Base-by-base conservation (phyloP, 2,888 invertebrate genomes). In the Lymantria dispar region DNA sequence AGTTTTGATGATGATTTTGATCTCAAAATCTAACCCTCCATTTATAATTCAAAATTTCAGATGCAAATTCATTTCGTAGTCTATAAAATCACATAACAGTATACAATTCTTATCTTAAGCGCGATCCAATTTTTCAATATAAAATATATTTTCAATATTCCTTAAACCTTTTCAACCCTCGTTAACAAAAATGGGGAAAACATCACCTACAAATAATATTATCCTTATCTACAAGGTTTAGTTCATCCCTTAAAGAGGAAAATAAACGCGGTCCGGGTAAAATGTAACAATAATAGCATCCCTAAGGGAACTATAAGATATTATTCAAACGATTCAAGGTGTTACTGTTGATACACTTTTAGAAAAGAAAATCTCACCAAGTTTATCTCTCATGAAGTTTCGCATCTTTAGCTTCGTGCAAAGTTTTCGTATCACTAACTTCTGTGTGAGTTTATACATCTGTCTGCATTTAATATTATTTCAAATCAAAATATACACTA, bases 301-400 rank as follows among this genome's bases (percentile, higher is more conserved):
- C 30, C 36, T 38, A 43, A 48, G 47, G 43, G 52, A 55, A 41
- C 54, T 52, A 15, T 47, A 42, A 43, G 43, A 68, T 54, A 56
- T 64, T 61, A 68, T 64, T 68, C 65, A 56, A 60, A 64, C 61
- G 68, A 40, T 53, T 48, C 46, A 49, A 52, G 47, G 55, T 50
- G 47, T 48, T 44, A 52, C 54, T 54, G 64, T 50, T 60, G 50
- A 52, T 47, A 58, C 41, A 59, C 44, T 62, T 55, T 53, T 12
- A 52, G 58, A 60, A 60, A 55, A 51, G 49, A 46, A 63, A 58
- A 52, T 9, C 54, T 57, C 31, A 0, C 51, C 50, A 58, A 67
- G 44, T 67, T 64, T 64, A 60, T 68, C 54, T 57, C 49, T 49
- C 39, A 31, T 41, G 37, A 46, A 50, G 64, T 64, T 64, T 52